phyloP scores from a whole-genome alignment of 1,140 invertebrate genomes.

The Leptonema lineaticorne region DNA sequence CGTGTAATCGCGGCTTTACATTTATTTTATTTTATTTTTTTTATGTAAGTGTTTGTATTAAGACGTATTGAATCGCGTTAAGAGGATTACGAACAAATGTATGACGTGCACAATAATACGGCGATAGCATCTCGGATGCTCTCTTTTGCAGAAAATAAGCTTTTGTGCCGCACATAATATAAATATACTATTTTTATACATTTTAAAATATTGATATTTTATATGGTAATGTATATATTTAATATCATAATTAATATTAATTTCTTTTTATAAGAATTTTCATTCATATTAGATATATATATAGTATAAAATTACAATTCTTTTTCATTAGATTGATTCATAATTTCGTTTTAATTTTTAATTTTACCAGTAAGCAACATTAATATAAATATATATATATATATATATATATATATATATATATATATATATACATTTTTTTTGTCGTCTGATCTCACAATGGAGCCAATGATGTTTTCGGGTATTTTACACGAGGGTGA shows the following conservation, averaged over 20 bases:
- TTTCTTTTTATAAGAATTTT: too few species aligned
- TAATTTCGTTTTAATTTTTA: too few species aligned
- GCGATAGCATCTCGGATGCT: neutral
- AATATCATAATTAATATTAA: too few species aligned
- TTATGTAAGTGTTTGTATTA: neutral
- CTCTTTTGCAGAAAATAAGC: neutral
- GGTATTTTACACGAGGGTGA: constrained; percentile 21
- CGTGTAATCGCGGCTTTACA: too few species aligned
- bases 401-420: neutral
- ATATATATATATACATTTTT: neutral
- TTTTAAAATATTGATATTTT: too few species aligned
- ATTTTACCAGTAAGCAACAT: neutral
- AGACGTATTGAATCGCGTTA: constrained; percentile 8
- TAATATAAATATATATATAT: neutral
- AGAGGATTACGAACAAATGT: constrained; percentile 19
- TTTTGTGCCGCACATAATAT: too few species aligned
- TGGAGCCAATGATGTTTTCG: constrained; percentile 27
- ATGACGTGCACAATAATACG: neutral
- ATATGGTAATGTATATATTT: too few species aligned
- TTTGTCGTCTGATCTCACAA: constrained; percentile 5
- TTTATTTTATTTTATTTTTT: too few species aligned
- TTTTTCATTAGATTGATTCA: too few species aligned
- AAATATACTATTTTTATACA: too few species aligned
- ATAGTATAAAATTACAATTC: too few species aligned
- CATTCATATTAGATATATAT: too few species aligned